These are phyloP conservation scores for Steinernema carpocapsae DNA, from an alignment of 2,888 invertebrate species.

Conservation along the genomic window DNA sequence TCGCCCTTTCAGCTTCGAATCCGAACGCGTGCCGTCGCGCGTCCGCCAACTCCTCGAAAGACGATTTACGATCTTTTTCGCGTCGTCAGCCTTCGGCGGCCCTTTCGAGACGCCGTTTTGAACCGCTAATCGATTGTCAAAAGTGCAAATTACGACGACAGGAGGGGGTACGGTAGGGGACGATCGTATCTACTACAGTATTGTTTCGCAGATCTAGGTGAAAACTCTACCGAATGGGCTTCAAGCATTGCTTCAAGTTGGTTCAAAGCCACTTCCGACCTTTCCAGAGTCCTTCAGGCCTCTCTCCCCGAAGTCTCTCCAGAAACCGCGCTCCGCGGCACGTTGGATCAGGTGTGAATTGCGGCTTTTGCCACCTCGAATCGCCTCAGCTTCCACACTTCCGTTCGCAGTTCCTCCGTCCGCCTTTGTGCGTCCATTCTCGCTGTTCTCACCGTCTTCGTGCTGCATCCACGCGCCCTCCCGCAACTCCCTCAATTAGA, in stretches of 20 bases:
- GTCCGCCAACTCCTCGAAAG: background rate
- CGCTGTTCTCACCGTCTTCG: background rate
- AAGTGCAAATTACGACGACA: constrained; percentile 4
- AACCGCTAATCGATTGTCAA: background rate
- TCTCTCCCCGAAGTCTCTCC: too few relatives aligned
- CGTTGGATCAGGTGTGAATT: background rate
- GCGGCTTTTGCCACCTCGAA: background rate
- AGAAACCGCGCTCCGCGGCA: too few relatives aligned
- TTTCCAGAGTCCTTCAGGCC: too few relatives aligned
- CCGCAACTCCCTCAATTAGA: constrained; percentile 11
- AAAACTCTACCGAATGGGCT: too few relatives aligned
- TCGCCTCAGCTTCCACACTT: background rate
- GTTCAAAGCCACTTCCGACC: too few relatives aligned
- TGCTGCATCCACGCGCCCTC: background rate
- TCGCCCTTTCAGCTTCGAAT: background rate
- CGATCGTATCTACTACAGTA: too few relatives aligned
- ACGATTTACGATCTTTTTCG: constrained; percentile 27
- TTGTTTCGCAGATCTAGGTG: too few relatives aligned
- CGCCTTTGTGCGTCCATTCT: background rate
- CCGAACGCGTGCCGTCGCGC: constrained; percentile 28
- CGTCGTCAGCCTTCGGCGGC: background rate
- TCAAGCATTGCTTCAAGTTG: too few relatives aligned
- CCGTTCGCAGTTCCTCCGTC: constrained; percentile 23
- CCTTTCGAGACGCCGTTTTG: too few relatives aligned
- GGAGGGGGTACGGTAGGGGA: too few relatives aligned